Percentiles rank a stretch among this genome's conserved stretches.
Conservation (phyloP, 2,797 vertebrate genomes). For the Protonibea diacanthus region DNA sequence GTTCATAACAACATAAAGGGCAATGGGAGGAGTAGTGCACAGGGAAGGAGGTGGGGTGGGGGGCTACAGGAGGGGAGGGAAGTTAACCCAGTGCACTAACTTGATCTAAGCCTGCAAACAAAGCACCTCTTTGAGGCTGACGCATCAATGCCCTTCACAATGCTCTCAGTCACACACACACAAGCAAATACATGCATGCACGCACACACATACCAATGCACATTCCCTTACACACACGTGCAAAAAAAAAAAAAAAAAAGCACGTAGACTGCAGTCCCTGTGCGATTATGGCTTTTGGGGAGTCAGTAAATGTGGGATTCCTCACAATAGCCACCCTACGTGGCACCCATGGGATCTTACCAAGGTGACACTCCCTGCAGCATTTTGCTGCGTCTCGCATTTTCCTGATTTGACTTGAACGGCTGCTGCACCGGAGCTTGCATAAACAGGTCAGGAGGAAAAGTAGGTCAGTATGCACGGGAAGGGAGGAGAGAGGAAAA, state of each 20-base stretch:
- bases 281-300: neutral
- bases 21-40: constrained; percentile 47
- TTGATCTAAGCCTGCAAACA: constrained; percentile 77
- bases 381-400: constrained; percentile 61
- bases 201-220: constrained; percentile 2
- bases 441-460: constrained; percentile 85
- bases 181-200: neutral
- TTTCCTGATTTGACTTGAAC: constrained; percentile 71
- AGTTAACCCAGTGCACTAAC: constrained; percentile 66
- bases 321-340: constrained; percentile 4
- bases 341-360: constrained; percentile 18
- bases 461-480: constrained; percentile 84
- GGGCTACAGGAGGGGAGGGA: constrained; percentile 13
- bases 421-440: constrained; percentile 54
- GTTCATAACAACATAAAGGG: constrained; percentile 66
- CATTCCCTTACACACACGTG: constrained; percentile 18
- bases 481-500: constrained; percentile 43
- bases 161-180: constrained; percentile 46
- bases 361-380: constrained; percentile 74
- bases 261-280: neutral
- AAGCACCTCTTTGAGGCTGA: constrained; percentile 78
- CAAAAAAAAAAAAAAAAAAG: neutral
- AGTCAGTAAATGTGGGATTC: constrained; percentile 8
- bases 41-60: neutral
- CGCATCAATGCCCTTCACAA: constrained; percentile 72